Evolutionary conservation across 1,140 invertebrate species (phyloP).

Genomic region (Camponotus vicinus): DNA sequence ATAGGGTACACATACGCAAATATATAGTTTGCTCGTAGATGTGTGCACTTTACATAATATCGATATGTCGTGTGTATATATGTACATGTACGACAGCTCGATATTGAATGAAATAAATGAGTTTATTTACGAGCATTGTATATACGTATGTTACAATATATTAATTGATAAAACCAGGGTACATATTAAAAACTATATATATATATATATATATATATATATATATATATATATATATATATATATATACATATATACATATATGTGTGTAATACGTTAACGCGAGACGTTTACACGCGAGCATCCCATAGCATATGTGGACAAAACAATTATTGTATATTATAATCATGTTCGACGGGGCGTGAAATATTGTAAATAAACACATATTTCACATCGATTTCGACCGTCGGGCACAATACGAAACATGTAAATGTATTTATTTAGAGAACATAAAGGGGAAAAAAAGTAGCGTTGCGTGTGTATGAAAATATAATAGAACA

Average conservation of each 20-base stretch:
- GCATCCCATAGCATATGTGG: conserved; percentile 41
- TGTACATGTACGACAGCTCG: conserved; percentile 30
- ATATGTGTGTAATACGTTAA: conserved; percentile 57
- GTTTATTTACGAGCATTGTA: conserved; percentile 61
- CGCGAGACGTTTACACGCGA: not conserved
- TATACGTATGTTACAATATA: conserved; percentile 56
- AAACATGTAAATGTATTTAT: conserved; percentile 42
- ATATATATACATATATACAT: too few species aligned
- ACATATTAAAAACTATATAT: conserved; percentile 58
- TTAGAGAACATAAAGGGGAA: conserved; percentile 6
- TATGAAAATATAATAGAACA: conserved; percentile 25
- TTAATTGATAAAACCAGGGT: conserved; percentile 74
- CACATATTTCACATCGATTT: not conserved
- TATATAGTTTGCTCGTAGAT: conserved; percentile 33
- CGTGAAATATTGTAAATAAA: conserved; percentile 66
- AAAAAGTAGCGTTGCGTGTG: conserved; percentile 21
- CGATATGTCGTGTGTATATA: not conserved
- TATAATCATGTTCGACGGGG: conserved; percentile 33
- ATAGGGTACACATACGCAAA: conserved; percentile 17
- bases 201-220: not conserved
- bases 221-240: too few species aligned
- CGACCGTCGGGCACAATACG: conserved; percentile 1
- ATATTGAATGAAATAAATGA: conserved; percentile 57
- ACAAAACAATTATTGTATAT: conserved; percentile 34
- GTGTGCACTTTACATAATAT: conserved; percentile 6